Base-by-base conservation (phyloP, 2,797 vertebrate species). In the Semaprochilodus insignis region DNA sequence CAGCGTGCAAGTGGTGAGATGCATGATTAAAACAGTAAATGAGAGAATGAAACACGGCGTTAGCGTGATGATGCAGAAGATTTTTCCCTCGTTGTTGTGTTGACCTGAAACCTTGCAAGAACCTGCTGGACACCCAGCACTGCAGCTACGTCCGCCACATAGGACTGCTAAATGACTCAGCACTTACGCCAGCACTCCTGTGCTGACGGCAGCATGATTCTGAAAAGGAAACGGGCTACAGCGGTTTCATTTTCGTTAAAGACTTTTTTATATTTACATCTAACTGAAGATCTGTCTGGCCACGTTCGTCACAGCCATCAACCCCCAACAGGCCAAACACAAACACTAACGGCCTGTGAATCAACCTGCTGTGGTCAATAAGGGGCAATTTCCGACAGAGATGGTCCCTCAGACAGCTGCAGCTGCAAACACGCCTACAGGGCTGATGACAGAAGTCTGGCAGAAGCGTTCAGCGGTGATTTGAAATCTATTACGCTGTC, bases 401-500 rank as follows among this genome's bases (percentile, higher is more conserved):
- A 80, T 71, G 66, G 74, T n/a, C 67, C 40, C 72, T 78, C 79
- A 57, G 51, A 79, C 52, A 40, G 17, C 31, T 66, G 76, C 54
- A 77, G 71, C 54, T 80, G 74, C 73, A 70, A 70, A 81, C 81
- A 23, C 3, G 67, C 59, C 74, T 69, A 74, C 63, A 69, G 77
- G 76, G 79, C 82, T 69, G 76, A 31, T 55, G 76, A 76, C 75
- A 55, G 80, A 76, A 59, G 78, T 57, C n/a, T 21, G 48, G 78
- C 34, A 34, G 27, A 75, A 79, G 74, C 62, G 27, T 81, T 76
- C 40, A 23, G 48, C 10, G 78, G 79, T 48, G 73, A 66, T 79
- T 76, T 65, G 71, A 79, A 59, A 81, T 79, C 71, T 79, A 84
- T 86, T 82, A 80, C 60, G 40, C 76, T 77, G 82, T 86, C 82